These are phyloP conservation scores for Aleiodes alternator DNA, from an alignment of 2,888 invertebrate species.

Conservation along the genomic window DNA sequence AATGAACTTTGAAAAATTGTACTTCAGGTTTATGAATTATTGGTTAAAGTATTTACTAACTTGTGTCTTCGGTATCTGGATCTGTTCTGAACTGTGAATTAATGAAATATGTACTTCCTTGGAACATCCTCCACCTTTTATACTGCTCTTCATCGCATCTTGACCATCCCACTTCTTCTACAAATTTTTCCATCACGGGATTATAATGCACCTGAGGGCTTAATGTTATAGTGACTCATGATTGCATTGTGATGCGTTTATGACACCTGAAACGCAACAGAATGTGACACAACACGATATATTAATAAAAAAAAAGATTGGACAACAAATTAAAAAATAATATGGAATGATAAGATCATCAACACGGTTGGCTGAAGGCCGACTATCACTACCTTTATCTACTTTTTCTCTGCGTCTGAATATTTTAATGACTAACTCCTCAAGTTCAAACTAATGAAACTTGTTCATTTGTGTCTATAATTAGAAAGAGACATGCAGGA, in stretches of 20 bases:
- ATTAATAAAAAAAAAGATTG: no score
- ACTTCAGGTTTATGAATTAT: no score
- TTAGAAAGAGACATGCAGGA: background rate
- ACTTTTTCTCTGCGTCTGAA: background rate
- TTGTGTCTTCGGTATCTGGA: background rate
- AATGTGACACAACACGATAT: no score
- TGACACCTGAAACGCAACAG: no score
- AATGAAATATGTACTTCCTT: background rate
- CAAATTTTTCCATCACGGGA: conserved; percentile 6
- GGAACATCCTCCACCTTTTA: conserved; percentile 7
- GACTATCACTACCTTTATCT: background rate
- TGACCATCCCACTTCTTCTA: background rate
- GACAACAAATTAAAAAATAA: no score
- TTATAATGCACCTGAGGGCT: no score
- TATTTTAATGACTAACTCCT: no score
- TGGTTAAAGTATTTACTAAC: background rate
- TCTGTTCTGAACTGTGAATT: background rate
- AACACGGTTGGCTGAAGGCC: conserved; percentile 17
- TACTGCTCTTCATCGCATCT: background rate
- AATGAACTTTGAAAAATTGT: no score
- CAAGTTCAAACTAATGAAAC: no score
- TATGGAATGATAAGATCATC: background rate
- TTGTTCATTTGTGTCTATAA: background rate
- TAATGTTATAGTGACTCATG: no score
- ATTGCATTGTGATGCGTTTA: no score